Conservation (phyloP, 2,888 invertebrate genomes). For the Archaeoteleia sp. region DNA sequence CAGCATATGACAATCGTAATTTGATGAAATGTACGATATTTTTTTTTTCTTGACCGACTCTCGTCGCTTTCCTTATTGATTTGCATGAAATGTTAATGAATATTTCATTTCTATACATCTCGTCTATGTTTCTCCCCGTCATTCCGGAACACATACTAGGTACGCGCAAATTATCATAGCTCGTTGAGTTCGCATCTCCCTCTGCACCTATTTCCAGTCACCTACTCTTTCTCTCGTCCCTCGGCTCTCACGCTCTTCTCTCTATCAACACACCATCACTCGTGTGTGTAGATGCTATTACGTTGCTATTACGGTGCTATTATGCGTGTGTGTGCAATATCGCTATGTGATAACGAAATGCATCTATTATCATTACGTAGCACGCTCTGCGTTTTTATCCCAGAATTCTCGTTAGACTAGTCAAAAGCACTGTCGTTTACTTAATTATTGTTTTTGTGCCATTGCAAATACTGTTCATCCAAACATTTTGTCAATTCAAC, state of each 20-base stretch:
- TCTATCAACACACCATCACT: constrained; percentile 1
- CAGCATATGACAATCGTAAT: too few species aligned
- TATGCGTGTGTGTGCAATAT: too few species aligned
- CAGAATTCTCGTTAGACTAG: too few species aligned
- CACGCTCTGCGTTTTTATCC: too few species aligned
- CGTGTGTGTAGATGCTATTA: not conserved
- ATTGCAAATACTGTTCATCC: too few species aligned
- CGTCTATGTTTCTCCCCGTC: not conserved
- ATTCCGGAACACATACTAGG: constrained; percentile 1
- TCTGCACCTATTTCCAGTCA: constrained; percentile 3
- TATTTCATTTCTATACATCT: not conserved
- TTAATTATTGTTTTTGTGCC: too few species aligned
- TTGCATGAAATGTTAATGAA: not conserved
- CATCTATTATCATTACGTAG: too few species aligned
- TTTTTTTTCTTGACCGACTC: too few species aligned
- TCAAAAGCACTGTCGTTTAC: too few species aligned
- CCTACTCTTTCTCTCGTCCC: not conserved
- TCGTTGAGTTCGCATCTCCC: constrained; percentile 1
- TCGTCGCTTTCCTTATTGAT: not conserved
- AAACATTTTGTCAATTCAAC: too few species aligned
- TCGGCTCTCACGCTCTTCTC: not conserved
- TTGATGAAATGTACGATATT: too few species aligned
- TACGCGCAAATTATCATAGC: constrained; percentile 5
- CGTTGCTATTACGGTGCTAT: not conserved
- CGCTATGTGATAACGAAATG: too few species aligned